These are phyloP conservation scores for Isoperla grammatica DNA, from an alignment of 2,888 invertebrate species.

Conservation along the genomic window DNA sequence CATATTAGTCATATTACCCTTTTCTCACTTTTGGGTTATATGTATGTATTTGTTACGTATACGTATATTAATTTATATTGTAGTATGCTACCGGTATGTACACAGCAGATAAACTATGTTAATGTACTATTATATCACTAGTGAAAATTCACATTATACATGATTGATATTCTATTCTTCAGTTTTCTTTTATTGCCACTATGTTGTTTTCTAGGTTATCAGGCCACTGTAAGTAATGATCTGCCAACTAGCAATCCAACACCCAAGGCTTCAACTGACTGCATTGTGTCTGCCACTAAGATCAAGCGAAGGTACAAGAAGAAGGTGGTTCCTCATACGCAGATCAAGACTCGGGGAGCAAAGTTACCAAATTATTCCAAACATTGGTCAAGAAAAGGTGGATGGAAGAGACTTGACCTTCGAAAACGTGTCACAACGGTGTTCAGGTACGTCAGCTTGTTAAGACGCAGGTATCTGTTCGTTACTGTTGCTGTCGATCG, in stretches of 20 bases:
- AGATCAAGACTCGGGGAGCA: conserved; percentile 52
- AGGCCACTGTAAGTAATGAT: not conserved
- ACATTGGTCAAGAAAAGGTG: conserved; percentile 47
- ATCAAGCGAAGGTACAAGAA: conserved; percentile 31
- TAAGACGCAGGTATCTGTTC: no score
- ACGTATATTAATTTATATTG: not conserved
- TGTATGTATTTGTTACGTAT: no score
- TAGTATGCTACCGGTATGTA: no score
- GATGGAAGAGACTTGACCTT: not conserved
- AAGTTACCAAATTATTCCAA: conserved; percentile 57
- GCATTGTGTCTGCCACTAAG: conserved; percentile 17
- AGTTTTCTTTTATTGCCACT: no score
- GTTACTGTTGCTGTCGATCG: no score
- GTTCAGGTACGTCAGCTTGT: no score
- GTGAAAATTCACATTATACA: no score
- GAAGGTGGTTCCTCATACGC: conserved; percentile 39
- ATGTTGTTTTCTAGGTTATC: not conserved
- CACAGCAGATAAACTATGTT: no score
- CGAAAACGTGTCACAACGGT: not conserved
- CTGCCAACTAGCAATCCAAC: conserved; percentile 1
- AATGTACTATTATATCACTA: no score
- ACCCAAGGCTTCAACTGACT: conserved; percentile 16
- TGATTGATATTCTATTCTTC: no score
- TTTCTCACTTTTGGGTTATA: no score
- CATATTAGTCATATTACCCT: no score